Evolutionary conservation across 2,113 vertebrate species (phyloP), one percentile per base, ranked within the genome.

Genomic region (Cyprinodon brontotheroides): DNA sequence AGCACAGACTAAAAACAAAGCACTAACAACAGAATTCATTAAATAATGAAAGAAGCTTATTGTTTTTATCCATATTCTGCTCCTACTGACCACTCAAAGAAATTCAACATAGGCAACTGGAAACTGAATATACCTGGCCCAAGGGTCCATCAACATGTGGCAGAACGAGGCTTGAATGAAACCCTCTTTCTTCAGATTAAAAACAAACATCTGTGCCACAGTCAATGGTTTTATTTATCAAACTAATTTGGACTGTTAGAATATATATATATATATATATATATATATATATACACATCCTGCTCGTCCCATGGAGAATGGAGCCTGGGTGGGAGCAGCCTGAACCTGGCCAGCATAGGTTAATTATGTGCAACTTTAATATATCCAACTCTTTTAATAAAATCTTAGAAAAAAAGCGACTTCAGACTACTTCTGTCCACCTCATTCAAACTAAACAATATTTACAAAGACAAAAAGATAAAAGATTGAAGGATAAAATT

Each of bases 291-390:
- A 29, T 59, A 40, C 84, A 90, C 62, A 86, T 36, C 37, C 62
- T 71, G 68, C 76, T 80, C 0, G 67, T 89, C 53, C 94, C 92
- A 15, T 93, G 89, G 6, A 39, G 41, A 22, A 90, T 78, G 1
- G 69, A 50, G 15, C 87, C 90, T 0, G 88, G 87, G 39, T 63
- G 48, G 8, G 78, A 71, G 61, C 92, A 94, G 14, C 91, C 89
- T 8, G 90, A 83, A 22, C 87, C 93, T 93, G 63, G 63, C 3
- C 20, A 9, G 36, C 15, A n/a, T 4, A 10, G 6, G 11, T 22
- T 37, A 22, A 62, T n/a, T 29, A 70, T 3, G 66, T 7, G 4
- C 2, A 43, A 43, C 39, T 4, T 8, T 15, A 65, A 66, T 40
- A 20, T 64, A 11, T 17, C 0, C 41, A 22, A 13, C 14, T 45